These are phyloP conservation scores for Kryptopterus vitreolus DNA, from an alignment of 2,797 vertebrate genomes.

Conservation along the genomic window DNA sequence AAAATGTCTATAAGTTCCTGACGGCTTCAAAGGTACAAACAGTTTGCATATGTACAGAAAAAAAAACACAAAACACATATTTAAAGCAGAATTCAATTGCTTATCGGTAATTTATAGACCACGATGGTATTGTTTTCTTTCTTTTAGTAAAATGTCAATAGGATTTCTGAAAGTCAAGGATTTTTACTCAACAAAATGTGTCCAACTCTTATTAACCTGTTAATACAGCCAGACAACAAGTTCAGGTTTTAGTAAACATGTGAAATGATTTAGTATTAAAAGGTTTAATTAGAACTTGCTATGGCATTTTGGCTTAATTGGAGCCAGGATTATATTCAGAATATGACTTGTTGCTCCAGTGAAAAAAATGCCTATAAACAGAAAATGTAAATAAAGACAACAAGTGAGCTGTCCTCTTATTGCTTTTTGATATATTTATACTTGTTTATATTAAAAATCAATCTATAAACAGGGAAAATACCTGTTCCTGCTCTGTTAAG, in stretches of 20 bases:
- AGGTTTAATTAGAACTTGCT: not conserved
- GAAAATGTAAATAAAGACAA: not conserved
- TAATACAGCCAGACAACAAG: not conserved
- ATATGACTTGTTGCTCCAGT: not conserved
- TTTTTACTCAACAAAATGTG: not conserved
- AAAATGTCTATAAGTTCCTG: not conserved
- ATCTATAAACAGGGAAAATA: not conserved
- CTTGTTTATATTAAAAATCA: too few relatives aligned
- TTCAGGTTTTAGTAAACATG: not conserved
- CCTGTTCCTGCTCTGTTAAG: not conserved
- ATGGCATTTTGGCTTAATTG: not conserved
- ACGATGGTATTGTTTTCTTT: not conserved
- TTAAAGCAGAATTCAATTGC: slow-evolving; percentile 41
- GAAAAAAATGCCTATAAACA: not conserved
- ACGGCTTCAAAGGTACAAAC: slow-evolving; percentile 13
- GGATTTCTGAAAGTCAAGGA: not conserved
- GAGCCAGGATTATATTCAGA: not conserved
- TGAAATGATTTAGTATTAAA: not conserved
- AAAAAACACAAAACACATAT: slow-evolving; percentile 58
- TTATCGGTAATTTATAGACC: not conserved
- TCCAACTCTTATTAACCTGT: not conserved
- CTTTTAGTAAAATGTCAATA: not conserved
- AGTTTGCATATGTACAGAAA: slow-evolving; percentile 58
- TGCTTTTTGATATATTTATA: not conserved
- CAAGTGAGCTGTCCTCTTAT: not conserved